Base-by-base conservation (phyloP, 2,113 vertebrate species). In the Lanius collurio region DNA sequence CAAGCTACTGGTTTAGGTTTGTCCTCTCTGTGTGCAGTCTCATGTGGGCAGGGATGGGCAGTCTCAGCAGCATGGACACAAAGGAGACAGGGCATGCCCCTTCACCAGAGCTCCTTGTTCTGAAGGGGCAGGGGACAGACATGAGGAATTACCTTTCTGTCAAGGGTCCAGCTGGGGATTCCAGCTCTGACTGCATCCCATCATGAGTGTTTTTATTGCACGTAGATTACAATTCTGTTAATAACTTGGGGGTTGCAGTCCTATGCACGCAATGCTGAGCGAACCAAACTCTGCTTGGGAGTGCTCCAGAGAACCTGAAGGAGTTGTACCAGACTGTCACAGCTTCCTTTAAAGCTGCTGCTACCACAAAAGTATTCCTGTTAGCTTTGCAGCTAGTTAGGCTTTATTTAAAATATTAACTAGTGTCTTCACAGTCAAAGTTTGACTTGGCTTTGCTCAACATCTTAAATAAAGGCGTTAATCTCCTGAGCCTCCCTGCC, bases 341-440 rank as follows among this genome's bases (percentile, higher is more conserved):
- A 83, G 71, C 47, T 69, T 75, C 67, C 44, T 92, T 73, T 59
- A 63, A 62, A 50, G 84, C 39, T 82, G 87, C 80, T 68, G 87
- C 53, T 49, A 92, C 24, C 47, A 77, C 1, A 0, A 28, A 84
- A 87, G 39, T 52, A 86, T 79, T 93, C 33, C 55, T 70, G 49
- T 30, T 89, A 63, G 41, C 50, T 91, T 60, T 69, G 63, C 80
- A 70, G 77, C 23, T 71, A 68, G 47, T 52, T 52, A 28, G 56
- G 46, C 33, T 88, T 88, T 91, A 82, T 86, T 95, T 92, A 81
- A 92, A 95, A 70, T 88, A 93, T 83, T 95, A 94, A 90, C 90
- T 70, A 76, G 33, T 67, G 77, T 91, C 94, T 94, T 93, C 87
- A 82, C 57, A 55, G 60, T 88, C 62, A 31, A 81, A 94, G 88